A percentile compares a stretch with the other conserved stretches of the same genome.
Conservation (phyloP, 2,888 invertebrate species). For the Meandrusa payeni region DNA sequence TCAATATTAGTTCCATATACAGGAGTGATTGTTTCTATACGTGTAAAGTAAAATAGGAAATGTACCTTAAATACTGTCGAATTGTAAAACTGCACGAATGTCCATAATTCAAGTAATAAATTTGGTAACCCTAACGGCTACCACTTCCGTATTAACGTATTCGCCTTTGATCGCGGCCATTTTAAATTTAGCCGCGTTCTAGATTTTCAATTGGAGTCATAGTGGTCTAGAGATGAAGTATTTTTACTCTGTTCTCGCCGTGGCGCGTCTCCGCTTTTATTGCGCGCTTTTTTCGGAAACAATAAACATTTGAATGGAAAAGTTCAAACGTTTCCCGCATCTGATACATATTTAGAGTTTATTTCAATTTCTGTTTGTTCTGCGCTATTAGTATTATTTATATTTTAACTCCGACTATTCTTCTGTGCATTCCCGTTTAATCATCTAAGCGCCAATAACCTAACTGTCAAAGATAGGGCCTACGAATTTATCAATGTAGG, state of each 20-base stretch:
- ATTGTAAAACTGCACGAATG: not conserved
- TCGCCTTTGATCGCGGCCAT: slow-evolving; percentile 50
- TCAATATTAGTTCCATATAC: no score
- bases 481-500: no score
- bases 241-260: slow-evolving; percentile 26
- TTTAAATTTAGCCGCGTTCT: slow-evolving; percentile 40
- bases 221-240: slow-evolving; percentile 27
- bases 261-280: slow-evolving; percentile 23
- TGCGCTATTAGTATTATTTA: no score
- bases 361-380: slow-evolving; percentile 6
- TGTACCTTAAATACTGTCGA: not conserved
- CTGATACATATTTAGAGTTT: slow-evolving; percentile 3
- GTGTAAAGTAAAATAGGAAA: no score
- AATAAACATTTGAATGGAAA: slow-evolving; percentile 20
- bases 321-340: slow-evolving; percentile 7
- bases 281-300: slow-evolving; percentile 16
- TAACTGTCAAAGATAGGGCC: no score
- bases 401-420: no score
- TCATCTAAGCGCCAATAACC: no score
- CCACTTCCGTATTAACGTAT: slow-evolving; percentile 53
- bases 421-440: no score
- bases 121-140: slow-evolving; percentile 13
- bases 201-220: slow-evolving; percentile 32
- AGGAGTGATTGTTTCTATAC: no score
- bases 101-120: slow-evolving; percentile 28